These are phyloP conservation scores for Nematopogon swammerdamellus DNA, from an alignment of 2,888 invertebrate species.

Conservation along the genomic window DNA sequence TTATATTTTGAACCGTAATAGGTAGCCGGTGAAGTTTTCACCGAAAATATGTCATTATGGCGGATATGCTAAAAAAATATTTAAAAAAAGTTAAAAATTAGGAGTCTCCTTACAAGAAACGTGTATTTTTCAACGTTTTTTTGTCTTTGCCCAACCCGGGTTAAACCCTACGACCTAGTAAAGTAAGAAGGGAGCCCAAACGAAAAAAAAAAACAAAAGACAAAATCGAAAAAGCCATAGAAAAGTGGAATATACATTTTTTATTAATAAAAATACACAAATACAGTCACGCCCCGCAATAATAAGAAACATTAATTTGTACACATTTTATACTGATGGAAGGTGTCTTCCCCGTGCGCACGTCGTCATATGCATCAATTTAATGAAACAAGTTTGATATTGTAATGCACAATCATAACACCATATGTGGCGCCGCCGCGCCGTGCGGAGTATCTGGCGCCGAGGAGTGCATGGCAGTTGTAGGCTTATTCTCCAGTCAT, in stretches of 20 bases:
- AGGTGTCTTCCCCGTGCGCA: background rate
- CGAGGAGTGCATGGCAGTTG: constrained; percentile 19
- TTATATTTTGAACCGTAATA: too few relatives aligned
- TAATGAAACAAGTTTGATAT: background rate
- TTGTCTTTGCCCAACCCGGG: too few relatives aligned
- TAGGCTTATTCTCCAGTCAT: constrained; percentile 84
- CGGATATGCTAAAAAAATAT: too few relatives aligned
- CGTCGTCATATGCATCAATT: too few relatives aligned
- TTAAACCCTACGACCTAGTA: too few relatives aligned
- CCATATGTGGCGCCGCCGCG: background rate
- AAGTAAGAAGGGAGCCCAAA: too few relatives aligned
- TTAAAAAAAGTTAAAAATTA: too few relatives aligned
- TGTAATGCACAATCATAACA: background rate
- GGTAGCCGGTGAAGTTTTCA: too few relatives aligned
- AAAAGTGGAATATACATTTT: constrained; percentile 43
- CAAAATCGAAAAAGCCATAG: background rate
- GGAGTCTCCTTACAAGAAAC: too few relatives aligned
- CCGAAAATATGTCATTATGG: too few relatives aligned
- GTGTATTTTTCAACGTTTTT: too few relatives aligned
- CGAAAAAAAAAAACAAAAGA: too few relatives aligned
- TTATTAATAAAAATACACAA: constrained; percentile 50
- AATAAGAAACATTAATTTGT: constrained; percentile 45
- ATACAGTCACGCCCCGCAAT: constrained; percentile 50
- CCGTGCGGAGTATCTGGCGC: background rate
- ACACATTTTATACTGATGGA: constrained; percentile 18